A percentile compares a stretch with the other conserved stretches of the same genome.
phyloP scores from a whole-genome alignment of 1,140 invertebrate species.

The Magallana gigas region DNA sequence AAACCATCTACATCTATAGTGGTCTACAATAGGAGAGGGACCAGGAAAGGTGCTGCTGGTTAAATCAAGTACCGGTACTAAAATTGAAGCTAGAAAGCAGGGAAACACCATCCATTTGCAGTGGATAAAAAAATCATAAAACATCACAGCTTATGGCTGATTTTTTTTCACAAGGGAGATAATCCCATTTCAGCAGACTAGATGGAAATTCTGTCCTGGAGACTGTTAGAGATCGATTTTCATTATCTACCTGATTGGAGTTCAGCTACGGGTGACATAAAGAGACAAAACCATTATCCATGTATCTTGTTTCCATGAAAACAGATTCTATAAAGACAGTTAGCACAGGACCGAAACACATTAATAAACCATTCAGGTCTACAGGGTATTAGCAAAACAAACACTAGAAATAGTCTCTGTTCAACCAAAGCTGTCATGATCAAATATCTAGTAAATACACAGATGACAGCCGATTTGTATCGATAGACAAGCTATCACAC shows the following conservation, averaged over 20 bases:
- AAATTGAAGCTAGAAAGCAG: neutral
- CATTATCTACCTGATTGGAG: slow-evolving; percentile 15
- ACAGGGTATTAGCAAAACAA: slow-evolving; percentile 29
- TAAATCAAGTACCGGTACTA: neutral
- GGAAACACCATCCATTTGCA: neutral
- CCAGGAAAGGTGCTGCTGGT: neutral
- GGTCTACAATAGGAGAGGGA: neutral
- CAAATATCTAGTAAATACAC: slow-evolving; percentile 11
- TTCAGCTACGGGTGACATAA: slow-evolving; percentile 21
- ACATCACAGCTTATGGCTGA: neutral
- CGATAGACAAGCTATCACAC: neutral
- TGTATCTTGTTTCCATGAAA: slow-evolving; percentile 30
- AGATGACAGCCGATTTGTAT: neutral
- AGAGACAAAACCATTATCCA: neutral
- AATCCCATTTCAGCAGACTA: neutral
- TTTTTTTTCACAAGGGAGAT: neutral
- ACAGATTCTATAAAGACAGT: neutral
- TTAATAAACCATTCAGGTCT: slow-evolving; percentile 24
- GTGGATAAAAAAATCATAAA: neutral
- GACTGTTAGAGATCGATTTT: neutral
- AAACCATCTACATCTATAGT: neutral
- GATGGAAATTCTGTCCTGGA: neutral
- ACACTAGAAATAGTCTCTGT: slow-evolving; percentile 15
- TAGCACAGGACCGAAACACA: neutral
- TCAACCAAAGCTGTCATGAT: slow-evolving; percentile 24